These are phyloP conservation scores for Monodelphis domestica DNA, from an alignment of 2,797 vertebrate species.

Conservation along the genomic window DNA sequence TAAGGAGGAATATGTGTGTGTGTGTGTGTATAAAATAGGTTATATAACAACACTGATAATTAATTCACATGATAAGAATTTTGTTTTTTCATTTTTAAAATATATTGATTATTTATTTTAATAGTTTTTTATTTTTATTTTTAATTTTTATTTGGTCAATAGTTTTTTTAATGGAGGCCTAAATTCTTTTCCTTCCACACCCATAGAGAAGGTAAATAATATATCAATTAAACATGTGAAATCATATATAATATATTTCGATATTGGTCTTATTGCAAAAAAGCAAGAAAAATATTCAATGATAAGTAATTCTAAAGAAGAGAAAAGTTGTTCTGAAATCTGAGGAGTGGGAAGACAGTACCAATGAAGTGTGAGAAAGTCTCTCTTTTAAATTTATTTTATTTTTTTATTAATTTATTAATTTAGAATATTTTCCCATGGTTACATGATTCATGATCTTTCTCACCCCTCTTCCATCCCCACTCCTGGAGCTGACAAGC, in stretches of 20 bases:
- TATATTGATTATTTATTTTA: neutral
- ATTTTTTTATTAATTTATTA: too few relatives aligned
- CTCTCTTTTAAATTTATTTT: too few relatives aligned
- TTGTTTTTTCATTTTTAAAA: neutral
- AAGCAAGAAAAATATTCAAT: neutral
- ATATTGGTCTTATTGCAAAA: neutral
- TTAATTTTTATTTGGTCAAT: too few relatives aligned
- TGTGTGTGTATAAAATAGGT: too few relatives aligned
- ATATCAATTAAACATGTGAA: neutral
- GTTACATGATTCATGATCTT: too few relatives aligned
- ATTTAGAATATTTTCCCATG: too few relatives aligned
- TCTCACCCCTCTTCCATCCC: too few relatives aligned
- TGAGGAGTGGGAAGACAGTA: neutral
- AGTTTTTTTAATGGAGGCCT: neutral
- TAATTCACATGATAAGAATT: neutral
- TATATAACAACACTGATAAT: too few relatives aligned
- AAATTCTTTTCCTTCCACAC: neutral
- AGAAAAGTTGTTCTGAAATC: neutral
- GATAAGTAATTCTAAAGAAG: neutral
- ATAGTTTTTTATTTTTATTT: too few relatives aligned
- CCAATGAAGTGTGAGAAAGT: neutral
- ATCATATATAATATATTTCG: neutral
- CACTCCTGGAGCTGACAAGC: too few relatives aligned
- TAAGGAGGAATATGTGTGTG: too few relatives aligned
- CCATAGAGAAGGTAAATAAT: neutral